Conservation (phyloP, 2,888 invertebrate species). For the Perdita meconis region DNA sequence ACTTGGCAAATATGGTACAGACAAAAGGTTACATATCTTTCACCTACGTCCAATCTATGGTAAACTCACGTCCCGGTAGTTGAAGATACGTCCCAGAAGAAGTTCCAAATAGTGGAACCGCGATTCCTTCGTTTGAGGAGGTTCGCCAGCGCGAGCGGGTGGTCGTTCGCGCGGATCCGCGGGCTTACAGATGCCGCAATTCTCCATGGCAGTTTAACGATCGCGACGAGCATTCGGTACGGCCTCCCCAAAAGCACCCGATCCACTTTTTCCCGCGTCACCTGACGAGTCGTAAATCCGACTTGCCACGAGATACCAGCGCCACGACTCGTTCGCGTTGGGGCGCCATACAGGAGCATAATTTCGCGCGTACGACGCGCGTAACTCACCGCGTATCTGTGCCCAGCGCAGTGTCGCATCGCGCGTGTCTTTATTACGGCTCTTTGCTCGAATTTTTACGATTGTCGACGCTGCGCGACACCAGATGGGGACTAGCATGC, state of each 20-base stretch:
- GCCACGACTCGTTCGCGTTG: slow-evolving; percentile 31
- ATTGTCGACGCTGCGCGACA: slow-evolving; percentile 19
- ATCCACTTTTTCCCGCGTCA: slow-evolving; percentile 34
- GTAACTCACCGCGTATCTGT: slow-evolving; percentile 53
- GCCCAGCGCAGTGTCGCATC: slow-evolving; percentile 27
- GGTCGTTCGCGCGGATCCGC: slow-evolving; percentile 9
- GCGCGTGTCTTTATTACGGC: slow-evolving; percentile 59
- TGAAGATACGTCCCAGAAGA: too few relatives aligned
- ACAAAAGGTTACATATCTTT: too few relatives aligned
- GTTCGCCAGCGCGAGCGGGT: not conserved
- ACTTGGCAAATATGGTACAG: too few relatives aligned
- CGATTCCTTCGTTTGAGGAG: not conserved
- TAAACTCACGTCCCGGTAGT: too few relatives aligned
- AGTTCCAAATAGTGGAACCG: too few relatives aligned
- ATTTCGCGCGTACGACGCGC: slow-evolving; percentile 47
- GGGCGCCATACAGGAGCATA: slow-evolving; percentile 32
- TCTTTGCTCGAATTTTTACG: slow-evolving; percentile 63
- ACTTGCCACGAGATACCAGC: slow-evolving; percentile 39
- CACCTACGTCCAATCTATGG: too few relatives aligned
- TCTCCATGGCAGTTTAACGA: slow-evolving; percentile 46
- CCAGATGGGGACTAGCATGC: slow-evolving; percentile 1
- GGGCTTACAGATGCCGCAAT: slow-evolving; percentile 33
- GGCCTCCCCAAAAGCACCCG: slow-evolving; percentile 12
- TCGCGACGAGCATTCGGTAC: slow-evolving; percentile 36
- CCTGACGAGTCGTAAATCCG: slow-evolving; percentile 66